Conservation (phyloP, 2,888 invertebrate species). For the Folsomia candida region DNA sequence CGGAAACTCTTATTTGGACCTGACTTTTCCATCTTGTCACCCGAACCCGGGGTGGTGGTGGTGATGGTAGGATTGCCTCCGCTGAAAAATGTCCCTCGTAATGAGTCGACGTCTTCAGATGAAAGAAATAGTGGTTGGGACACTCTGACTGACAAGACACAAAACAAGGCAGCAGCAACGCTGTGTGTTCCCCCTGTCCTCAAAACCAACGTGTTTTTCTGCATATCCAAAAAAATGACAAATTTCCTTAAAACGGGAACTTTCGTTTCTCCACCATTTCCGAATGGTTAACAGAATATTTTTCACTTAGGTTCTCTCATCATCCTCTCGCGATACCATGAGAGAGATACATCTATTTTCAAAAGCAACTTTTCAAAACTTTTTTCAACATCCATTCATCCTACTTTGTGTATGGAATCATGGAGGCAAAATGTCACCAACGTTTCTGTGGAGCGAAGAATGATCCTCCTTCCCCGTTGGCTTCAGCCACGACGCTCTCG, state of each 20-base stretch:
- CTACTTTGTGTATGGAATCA: not conserved
- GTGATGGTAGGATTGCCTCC: constrained; percentile 12
- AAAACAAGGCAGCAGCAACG: not conserved
- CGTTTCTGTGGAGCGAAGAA: no score
- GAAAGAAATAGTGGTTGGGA: constrained; percentile 1
- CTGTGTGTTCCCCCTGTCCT: not conserved
- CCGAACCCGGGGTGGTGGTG: not conserved
- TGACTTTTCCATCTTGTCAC: not conserved
- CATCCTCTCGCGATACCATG: no score
- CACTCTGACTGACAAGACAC: not conserved
- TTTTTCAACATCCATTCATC: not conserved
- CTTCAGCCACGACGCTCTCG: no score
- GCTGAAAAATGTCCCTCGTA: constrained; percentile 49
- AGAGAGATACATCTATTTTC: not conserved
- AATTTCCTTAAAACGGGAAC: not conserved
- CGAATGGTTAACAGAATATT: not conserved
- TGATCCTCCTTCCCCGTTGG: no score
- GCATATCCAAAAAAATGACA: not conserved
- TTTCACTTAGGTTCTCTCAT: not conserved
- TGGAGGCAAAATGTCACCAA: not conserved
- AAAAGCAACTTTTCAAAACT: not conserved
- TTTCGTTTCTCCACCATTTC: not conserved
- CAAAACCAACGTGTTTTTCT: not conserved
- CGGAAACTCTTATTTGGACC: not conserved
- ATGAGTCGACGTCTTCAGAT: constrained; percentile 43